Conservation (phyloP, 2,113 vertebrate species). For the Anthoscopus minutus region DNA sequence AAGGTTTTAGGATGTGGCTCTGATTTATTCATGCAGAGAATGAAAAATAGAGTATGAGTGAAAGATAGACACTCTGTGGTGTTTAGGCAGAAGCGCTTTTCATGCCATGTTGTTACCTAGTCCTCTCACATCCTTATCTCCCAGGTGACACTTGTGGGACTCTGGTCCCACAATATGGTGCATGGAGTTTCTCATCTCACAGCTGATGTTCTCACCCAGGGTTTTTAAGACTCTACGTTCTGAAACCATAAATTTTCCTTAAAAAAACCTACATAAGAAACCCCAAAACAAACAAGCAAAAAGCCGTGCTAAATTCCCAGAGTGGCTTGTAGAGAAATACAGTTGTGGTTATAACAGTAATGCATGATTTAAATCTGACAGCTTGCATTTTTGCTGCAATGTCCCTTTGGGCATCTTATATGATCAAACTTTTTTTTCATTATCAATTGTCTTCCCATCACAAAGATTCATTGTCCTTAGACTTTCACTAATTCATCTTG, state of each 20-base stretch:
- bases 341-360: slow-evolving; percentile 2
- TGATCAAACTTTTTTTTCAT: background rate
- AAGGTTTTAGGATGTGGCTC: background rate
- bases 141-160: background rate
- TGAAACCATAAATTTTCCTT: background rate
- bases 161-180: background rate
- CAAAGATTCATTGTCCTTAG: slow-evolving; percentile 43
- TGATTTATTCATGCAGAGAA: background rate
- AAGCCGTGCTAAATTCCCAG: rapidly evolving
- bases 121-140: background rate
- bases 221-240: background rate
- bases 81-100: background rate
- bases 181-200: background rate
- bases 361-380: background rate
- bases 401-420: background rate
- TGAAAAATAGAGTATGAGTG: background rate
- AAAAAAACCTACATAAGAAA: background rate
- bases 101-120: too few species aligned
- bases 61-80: background rate
- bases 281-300: background rate
- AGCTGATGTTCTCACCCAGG: background rate
- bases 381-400: slow-evolving; percentile 12
- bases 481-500: slow-evolving; percentile 60
- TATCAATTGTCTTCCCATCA: slow-evolving; percentile 45
- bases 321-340: background rate